These are phyloP conservation scores for Anastrepha ludens DNA, from an alignment of 1,140 invertebrate genomes.

Conservation along the genomic window DNA sequence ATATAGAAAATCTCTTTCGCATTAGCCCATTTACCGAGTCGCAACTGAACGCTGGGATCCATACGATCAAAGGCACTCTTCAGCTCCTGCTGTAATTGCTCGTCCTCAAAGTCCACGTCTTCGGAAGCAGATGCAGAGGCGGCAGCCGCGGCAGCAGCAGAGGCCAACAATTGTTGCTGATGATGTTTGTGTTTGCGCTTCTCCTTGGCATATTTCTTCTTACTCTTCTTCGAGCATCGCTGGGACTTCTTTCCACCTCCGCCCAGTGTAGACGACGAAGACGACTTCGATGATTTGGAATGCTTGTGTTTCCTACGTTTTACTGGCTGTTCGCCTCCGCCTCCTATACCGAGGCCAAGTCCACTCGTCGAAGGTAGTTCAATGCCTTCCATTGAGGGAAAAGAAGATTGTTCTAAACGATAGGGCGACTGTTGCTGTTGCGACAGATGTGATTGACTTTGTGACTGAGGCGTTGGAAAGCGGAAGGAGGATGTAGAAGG, in stretches of 20 bases:
- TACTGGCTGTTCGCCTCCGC: constrained; percentile 53
- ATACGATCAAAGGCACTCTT: constrained; percentile 68
- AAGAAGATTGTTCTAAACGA: constrained; percentile 58
- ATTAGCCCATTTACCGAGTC: constrained; percentile 75
- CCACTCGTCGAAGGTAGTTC: constrained; percentile 66
- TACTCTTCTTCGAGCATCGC: constrained; percentile 70
- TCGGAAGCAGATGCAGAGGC: constrained; percentile 5
- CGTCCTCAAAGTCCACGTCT: constrained; percentile 70
- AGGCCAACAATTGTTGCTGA: constrained; percentile 53
- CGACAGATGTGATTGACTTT: background rate
- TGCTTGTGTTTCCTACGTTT: constrained; percentile 74
- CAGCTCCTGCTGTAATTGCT: constrained; percentile 72
- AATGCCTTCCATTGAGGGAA: constrained; percentile 71
- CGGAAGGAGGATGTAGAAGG: background rate
- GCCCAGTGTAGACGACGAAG: constrained; percentile 17
- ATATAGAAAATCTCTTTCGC: constrained; percentile 80
- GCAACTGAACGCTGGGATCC: constrained; percentile 66
- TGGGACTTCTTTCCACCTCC: constrained; percentile 65
- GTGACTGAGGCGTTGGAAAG: background rate
- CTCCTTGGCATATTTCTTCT: constrained; percentile 66
- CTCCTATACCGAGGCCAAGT: constrained; percentile 7
- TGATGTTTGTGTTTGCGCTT: constrained; percentile 55
- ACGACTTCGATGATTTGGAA: constrained; percentile 69
- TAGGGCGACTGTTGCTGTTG: background rate
- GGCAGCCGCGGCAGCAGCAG: constrained; percentile 27